phyloP scores from a whole-genome alignment of 2,113 vertebrate genomes.

The Muscicapa adusta region DNA sequence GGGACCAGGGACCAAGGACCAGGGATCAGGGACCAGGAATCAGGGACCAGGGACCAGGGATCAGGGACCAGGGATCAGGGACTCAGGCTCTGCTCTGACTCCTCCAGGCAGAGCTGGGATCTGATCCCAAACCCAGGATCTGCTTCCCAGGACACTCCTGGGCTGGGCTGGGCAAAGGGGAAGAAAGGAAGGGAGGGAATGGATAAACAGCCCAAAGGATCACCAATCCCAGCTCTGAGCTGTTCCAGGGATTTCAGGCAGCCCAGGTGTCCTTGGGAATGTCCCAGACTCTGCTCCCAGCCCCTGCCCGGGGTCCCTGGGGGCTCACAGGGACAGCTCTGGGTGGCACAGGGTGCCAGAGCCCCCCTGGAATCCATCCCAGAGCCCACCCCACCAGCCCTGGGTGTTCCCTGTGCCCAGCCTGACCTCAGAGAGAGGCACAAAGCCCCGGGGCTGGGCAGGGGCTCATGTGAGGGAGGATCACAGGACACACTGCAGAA shows the following conservation, averaged over 20 bases:
- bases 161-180: not conserved
- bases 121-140: no score
- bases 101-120: no score
- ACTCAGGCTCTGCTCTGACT: no score
- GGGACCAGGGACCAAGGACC: not conserved
- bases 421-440: rapidly evolving
- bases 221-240: not conserved
- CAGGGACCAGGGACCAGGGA: no score
- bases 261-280: not conserved
- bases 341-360: not conserved
- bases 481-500: not conserved
- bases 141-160: no score
- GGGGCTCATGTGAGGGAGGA: not conserved
- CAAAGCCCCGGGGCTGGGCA: not conserved
- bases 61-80: no score
- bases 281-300: not conserved
- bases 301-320: not conserved
- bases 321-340: not conserved
- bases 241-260: not conserved
- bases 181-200: not conserved
- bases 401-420: rapidly evolving
- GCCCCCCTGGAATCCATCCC: rapidly evolving
- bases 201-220: not conserved
- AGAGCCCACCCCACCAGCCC: not conserved
- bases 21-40: not conserved